These are phyloP conservation scores for Taphrorychus bicolor DNA, from an alignment of 2,888 invertebrate species.

Conservation along the genomic window DNA sequence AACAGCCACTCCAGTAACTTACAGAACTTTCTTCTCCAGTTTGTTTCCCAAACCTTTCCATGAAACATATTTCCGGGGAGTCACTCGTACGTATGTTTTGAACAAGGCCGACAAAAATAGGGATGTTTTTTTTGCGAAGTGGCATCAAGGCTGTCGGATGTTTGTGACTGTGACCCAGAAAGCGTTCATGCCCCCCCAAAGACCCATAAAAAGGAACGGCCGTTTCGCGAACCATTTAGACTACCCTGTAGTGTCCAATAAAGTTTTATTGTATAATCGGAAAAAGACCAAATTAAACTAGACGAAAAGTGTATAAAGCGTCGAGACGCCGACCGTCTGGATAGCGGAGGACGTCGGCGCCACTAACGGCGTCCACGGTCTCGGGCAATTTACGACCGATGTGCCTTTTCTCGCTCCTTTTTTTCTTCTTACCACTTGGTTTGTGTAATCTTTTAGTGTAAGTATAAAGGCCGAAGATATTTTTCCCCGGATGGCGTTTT, in stretches of 20 bases:
- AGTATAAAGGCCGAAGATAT: no score
- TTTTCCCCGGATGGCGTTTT: no score
- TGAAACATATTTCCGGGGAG: neutral
- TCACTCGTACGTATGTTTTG: no score
- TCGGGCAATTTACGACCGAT: slow-evolving; percentile 44
- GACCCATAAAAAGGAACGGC: slow-evolving; percentile 1
- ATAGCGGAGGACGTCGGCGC: slow-evolving; percentile 45
- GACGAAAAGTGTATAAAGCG: slow-evolving; percentile 38
- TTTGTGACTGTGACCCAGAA: slow-evolving; percentile 15
- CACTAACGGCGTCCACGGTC: slow-evolving; percentile 44
- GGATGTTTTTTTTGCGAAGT: no score
- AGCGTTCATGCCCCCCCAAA: slow-evolving; percentile 5
- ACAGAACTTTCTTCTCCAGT: neutral
- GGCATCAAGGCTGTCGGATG: neutral
- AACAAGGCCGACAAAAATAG: no score
- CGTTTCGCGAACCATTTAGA: slow-evolving; percentile 21
- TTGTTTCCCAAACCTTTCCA: neutral
- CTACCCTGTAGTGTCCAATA: slow-evolving; percentile 20
- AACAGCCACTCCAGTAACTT: neutral
- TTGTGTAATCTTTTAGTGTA: neutral
- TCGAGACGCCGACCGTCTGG: slow-evolving; percentile 55
- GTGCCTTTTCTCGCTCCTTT: slow-evolving; percentile 28
- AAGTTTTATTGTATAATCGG: slow-evolving; percentile 33
- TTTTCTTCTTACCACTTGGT: slow-evolving; percentile 2
- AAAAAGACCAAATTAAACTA: slow-evolving; percentile 28